A percentile compares a stretch with the other conserved stretches of the same genome.
Conservation (phyloP, 2,888 invertebrate genomes). For the Sclerodermus sp. region DNA sequence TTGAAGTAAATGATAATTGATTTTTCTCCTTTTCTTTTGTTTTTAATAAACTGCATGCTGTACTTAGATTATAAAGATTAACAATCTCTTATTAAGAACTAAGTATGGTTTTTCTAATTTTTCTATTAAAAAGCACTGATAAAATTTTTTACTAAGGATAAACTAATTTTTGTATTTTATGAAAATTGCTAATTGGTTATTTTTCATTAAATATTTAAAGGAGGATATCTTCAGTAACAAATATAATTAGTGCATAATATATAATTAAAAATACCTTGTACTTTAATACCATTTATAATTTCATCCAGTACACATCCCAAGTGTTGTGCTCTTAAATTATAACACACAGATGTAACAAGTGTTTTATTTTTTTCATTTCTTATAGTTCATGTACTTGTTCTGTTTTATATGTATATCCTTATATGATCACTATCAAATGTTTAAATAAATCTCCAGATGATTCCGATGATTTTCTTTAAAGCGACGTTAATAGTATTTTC, state of each 20-base stretch:
- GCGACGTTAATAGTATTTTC: constrained; percentile 14
- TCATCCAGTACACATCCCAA: constrained; percentile 50
- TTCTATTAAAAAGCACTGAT: too few relatives aligned
- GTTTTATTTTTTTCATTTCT: constrained; percentile 25
- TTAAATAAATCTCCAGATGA: constrained; percentile 32
- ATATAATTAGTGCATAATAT: background rate
- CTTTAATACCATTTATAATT: constrained; percentile 22
- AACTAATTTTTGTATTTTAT: too few relatives aligned
- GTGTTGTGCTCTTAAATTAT: constrained; percentile 34
- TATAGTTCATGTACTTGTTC: constrained; percentile 24
- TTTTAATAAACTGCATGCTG: too few relatives aligned
- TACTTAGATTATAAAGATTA: too few relatives aligned
- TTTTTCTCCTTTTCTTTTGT: too few relatives aligned
- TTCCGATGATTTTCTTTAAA: constrained; percentile 36
- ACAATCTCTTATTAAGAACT: too few relatives aligned
- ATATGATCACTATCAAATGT: constrained; percentile 24
- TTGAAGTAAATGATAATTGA: too few relatives aligned
- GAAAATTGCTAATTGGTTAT: too few relatives aligned
- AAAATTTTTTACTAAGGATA: too few relatives aligned
- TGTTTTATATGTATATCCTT: constrained; percentile 25
- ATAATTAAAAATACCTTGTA: constrained; percentile 2
- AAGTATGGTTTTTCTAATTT: too few relatives aligned
- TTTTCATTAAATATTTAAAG: too few relatives aligned
- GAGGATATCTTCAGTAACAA: too few relatives aligned
- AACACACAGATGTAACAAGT: constrained; percentile 10